Base-by-base conservation (phyloP, 2,113 vertebrate species). In the Peromyscus californicus region DNA sequence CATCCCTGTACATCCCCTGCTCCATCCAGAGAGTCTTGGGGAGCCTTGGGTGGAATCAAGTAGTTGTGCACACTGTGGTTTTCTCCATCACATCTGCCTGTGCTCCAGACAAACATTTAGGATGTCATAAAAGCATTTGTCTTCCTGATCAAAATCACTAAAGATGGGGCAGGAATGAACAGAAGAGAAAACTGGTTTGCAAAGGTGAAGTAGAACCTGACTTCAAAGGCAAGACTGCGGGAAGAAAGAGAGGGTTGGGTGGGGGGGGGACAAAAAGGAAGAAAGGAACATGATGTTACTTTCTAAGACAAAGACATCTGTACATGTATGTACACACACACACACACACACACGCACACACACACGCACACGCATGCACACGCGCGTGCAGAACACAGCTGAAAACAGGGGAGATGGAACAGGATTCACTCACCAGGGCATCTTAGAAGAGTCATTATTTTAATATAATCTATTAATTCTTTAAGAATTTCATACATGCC, bases 61-160 rank as follows among this genome's bases (percentile, higher is more conserved):
- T 19, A 24, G n/a, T 19, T 31, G 2, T 22, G 1, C 3, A 8
- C 57, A 13, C 12, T 17, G 29, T 1, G 1, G 67, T 29, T 63
- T 79, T 29, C 76, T 29, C 59, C 19, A 59, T 67, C 2, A 7
- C 5, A 33, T 29, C 69, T 63, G 36, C 13, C 63, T 36, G 26
- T 9, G 45, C 61, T 74, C 31, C 86, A 22, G 65, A 72, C 54
- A 63, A 36, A 51, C 42, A 45, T 3, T 10, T 54, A 65, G 63
- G 24, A 26, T 31, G 45, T 33, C 70, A 2, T 21, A 39, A 63
- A 48, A 63, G 59, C 72, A 21, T 48, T 59, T 39, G 22, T 39
- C n/a, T 84, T 74, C 82, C 31, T 26, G 48, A 39, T 2, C 31
- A 83, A 79, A 82, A 72, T n/a, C 45, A 69, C 51, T 83, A 51